A percentile compares a stretch with the other conserved stretches of the same genome.
Evolutionary conservation across 2,888 invertebrate genomes (phyloP).

Genomic region (Plebejus melissa): DNA sequence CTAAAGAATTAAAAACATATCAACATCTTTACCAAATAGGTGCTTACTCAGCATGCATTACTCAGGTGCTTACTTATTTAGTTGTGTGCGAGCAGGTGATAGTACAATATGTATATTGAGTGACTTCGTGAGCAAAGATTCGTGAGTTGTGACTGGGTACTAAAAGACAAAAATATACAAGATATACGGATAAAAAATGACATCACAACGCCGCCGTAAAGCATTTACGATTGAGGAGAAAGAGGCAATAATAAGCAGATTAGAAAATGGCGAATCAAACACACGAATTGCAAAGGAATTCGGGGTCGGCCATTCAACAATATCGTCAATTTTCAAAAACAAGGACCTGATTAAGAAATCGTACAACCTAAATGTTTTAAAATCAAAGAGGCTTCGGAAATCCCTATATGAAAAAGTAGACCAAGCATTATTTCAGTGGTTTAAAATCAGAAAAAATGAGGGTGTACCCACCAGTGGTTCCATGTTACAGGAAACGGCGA

Average conservation of each 20-base stretch:
- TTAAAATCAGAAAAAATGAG: slow-evolving; percentile 36
- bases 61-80: no score
- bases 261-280: slow-evolving; percentile 37
- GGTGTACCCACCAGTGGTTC: slow-evolving; percentile 35
- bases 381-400: slow-evolving; percentile 38
- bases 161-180: no score
- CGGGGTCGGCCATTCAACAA: slow-evolving; percentile 37
- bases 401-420: slow-evolving; percentile 35
- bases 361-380: slow-evolving; percentile 38
- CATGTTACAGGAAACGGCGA: slow-evolving; percentile 31
- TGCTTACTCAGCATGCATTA: no score
- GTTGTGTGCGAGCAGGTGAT: no score
- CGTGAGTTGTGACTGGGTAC: no score
- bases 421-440: slow-evolving; percentile 38
- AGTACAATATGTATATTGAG: no score
- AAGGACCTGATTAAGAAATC: slow-evolving; percentile 36
- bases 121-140: no score
- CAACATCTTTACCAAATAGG: no score
- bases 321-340: slow-evolving; percentile 37
- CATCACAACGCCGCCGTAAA: slow-evolving; percentile 29
- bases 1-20: no score
- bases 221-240: slow-evolving; percentile 36
- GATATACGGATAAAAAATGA: slow-evolving; percentile 14
- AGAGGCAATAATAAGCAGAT: slow-evolving; percentile 34
- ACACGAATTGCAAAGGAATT: slow-evolving; percentile 36